Evolutionary conservation across 2,113 vertebrate species (phyloP).

Genomic region (Charadrius vociferus): DNA sequence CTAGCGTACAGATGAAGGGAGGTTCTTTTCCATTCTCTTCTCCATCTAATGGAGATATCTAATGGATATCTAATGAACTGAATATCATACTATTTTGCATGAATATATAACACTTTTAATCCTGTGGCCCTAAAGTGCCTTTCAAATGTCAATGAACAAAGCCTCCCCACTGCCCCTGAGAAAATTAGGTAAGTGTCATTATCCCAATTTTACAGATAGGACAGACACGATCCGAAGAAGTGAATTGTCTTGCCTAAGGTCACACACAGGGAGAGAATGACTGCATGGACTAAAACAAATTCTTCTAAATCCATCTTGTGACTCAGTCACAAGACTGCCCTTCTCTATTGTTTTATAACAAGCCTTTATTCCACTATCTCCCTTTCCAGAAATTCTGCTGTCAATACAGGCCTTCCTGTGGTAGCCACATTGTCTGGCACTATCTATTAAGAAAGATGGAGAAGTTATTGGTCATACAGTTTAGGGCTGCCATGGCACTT

Average conservation of each 20-base stretch:
- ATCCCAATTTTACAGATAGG: background rate
- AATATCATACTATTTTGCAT: background rate
- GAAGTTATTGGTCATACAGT: background rate
- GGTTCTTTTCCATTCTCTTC: background rate
- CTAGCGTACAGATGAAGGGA: background rate
- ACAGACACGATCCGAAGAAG: background rate
- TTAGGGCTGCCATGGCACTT: conserved; percentile 26
- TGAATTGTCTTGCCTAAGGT: background rate
- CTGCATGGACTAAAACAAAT: background rate
- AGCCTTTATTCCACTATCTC: conserved; percentile 19
- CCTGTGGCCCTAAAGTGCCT: background rate
- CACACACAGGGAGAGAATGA: background rate
- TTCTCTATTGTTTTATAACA: conserved; percentile 39
- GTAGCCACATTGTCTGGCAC: background rate
- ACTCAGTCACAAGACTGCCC: conserved; percentile 7
- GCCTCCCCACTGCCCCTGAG: background rate
- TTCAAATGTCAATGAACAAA: background rate
- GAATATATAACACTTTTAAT: background rate
- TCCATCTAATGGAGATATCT: too few species aligned
- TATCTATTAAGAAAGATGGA: background rate
- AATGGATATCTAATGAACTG: background rate
- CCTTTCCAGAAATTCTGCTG: conserved; percentile 25
- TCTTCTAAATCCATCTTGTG: conserved; percentile 26
- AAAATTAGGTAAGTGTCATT: background rate
- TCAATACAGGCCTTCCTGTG: background rate